Base-by-base conservation (phyloP, 2,797 vertebrate genomes). In the Gymnocypris eckloni region DNA sequence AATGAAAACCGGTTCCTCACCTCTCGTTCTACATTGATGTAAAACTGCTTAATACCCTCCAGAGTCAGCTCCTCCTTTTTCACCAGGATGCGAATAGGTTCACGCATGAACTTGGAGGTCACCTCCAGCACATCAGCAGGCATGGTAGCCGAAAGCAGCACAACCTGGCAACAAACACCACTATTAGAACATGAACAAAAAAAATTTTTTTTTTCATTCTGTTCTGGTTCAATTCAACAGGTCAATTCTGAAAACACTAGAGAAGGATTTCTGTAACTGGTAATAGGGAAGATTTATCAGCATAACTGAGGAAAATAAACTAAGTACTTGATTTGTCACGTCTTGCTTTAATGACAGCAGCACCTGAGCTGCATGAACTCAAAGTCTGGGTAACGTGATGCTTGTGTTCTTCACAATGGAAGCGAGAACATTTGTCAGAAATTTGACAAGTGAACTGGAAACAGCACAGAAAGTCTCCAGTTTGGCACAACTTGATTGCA, bases 1-100 rank as follows among this genome's bases (percentile, higher is more conserved):
- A 61, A 25, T 37, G 37, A 28, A 8, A 56, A 61, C 28, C 25
- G 7, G 16, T 43, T 18, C 37, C 85, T 83, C 90, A 97, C 98
- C 98, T 99, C 98, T 94, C 97, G 94, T 89, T 99, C 98, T 86
- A 99, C 98, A 88, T 99, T 99, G 81, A 99, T 99, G 94, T 99
- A 99, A 95, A 99, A 99, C 16, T 99, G 98, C 94, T 99, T 99
- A 92, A 99, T 99, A 94, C 98, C 98, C 97, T 99, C 98, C 20
- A 99, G 96, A 90, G 98, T 99, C 90, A 99, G 96, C 92, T 99
- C 98, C 91, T 99, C 98, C 87, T 99, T 99, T 91, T 99, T 99
- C 91, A 99, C 98, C 92, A 99, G 88, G 90, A 99, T 99, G 90
- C 97, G 97, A 91, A 99, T 96, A n/a, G 98, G 98, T 72, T 99